A percentile compares a stretch with the other conserved stretches of the same genome.
Evolutionary conservation across 2,888 invertebrate species (phyloP).

Genomic region (Phorcus lineatus): DNA sequence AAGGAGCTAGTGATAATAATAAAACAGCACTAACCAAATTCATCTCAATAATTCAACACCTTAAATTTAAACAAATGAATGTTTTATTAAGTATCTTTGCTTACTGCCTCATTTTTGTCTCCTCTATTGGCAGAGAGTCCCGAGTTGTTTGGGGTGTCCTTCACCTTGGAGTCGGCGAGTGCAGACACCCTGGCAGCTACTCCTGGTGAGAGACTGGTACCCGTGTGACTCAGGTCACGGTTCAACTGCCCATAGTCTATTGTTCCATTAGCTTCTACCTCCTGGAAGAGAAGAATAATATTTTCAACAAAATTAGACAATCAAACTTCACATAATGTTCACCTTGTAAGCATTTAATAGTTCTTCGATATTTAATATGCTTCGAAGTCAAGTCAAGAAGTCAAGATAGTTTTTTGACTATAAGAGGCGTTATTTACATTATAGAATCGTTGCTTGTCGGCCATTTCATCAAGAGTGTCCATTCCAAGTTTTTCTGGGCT

Average conservation of each 20-base stretch:
- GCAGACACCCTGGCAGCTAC: constrained; percentile 45
- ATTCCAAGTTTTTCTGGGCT: constrained; percentile 52
- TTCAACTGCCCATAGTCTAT: constrained; percentile 68
- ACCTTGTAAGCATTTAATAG: no score
- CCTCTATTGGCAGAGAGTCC: not conserved
- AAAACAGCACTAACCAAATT: no score
- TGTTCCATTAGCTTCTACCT: constrained; percentile 62
- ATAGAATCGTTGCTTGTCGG: constrained; percentile 71
- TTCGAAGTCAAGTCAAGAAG: no score
- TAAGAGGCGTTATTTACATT: constrained; percentile 63
- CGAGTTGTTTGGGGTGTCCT: not conserved
- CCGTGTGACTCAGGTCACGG: constrained; percentile 67
- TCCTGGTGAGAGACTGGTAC: constrained; percentile 58
- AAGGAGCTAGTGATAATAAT: no score
- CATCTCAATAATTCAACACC: no score
- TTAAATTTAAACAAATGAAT: no score
- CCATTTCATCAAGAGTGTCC: constrained; percentile 71
- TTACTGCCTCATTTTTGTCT: not conserved
- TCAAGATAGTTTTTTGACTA: no score
- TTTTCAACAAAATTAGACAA: no score
- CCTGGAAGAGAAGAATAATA: constrained; percentile 42
- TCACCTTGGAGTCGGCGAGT: constrained; percentile 37
- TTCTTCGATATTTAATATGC: no score
- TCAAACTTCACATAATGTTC: no score
- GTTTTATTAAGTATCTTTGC: not conserved